Evolutionary conservation across 2,113 vertebrate genomes (phyloP).

Genomic region (Xenopus borealis): DNA sequence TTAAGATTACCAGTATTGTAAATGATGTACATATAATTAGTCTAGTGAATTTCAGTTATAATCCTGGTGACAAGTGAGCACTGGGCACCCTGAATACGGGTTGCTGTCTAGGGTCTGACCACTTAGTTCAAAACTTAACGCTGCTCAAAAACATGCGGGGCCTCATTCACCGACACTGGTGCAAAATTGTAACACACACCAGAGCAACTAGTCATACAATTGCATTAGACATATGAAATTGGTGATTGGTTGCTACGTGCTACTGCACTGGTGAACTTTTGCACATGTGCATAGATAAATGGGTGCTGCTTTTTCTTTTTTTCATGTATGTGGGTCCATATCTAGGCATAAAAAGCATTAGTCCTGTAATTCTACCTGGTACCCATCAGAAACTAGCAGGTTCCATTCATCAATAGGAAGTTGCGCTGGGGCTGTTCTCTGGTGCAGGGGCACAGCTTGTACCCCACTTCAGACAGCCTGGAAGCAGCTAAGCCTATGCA

Average conservation of each 20-base stretch:
- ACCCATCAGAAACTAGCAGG: background rate
- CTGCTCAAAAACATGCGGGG: too few species aligned
- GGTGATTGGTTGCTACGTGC: too few species aligned
- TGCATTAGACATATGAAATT: too few species aligned
- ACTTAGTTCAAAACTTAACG: background rate
- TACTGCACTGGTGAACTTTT: too few species aligned
- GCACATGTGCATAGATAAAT: too few species aligned
- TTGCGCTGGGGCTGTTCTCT: background rate
- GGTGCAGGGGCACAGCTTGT: background rate
- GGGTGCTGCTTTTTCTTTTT: too few species aligned
- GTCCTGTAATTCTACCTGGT: too few species aligned
- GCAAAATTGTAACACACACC: too few species aligned
- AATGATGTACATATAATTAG: background rate
- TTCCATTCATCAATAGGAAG: conserved; percentile 11
- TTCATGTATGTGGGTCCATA: background rate
- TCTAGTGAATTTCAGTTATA: background rate
- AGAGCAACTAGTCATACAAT: too few species aligned
- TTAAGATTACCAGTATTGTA: background rate
- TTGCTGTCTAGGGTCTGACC: conserved; percentile 8
- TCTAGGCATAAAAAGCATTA: background rate
- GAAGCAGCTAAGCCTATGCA: too few species aligned
- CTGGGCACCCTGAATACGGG: background rate
- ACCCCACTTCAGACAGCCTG: background rate
- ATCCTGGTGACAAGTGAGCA: conserved; percentile 4
- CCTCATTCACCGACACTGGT: too few species aligned